Conservation (phyloP, 1,140 invertebrate species). For the Anastrepha ludens region DNA sequence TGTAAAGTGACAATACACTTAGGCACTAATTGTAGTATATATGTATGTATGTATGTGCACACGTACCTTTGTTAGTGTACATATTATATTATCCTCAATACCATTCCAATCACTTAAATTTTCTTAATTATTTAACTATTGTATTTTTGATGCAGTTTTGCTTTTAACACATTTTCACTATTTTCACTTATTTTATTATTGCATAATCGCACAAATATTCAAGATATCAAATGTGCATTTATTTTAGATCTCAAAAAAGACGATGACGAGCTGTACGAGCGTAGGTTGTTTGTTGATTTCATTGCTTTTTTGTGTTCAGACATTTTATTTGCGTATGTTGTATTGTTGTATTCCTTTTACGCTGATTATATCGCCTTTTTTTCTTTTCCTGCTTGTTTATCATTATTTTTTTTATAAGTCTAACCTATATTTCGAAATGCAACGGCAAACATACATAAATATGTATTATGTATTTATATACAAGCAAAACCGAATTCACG, state of each 20-base stretch:
- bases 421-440: slow-evolving; percentile 44
- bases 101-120: no score
- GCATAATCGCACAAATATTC: slow-evolving; percentile 47
- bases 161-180: neutral
- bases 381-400: neutral
- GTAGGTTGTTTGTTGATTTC: neutral
- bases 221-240: slow-evolving; percentile 39
- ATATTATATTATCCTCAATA: no score
- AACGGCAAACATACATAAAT: neutral
- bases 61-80: no score
- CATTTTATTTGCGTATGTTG: neutral
- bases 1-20: no score
- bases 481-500: neutral
- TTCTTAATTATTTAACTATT: no score
- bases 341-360: neutral
- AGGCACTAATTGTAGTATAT: no score
- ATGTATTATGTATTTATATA: neutral
- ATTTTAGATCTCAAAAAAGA: neutral
- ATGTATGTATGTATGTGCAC: no score
- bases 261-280: neutral
- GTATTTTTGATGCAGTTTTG: no score
- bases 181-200: neutral
- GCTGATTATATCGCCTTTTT: neutral
- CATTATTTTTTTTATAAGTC: neutral
- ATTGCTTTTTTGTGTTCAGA: neutral